These are phyloP conservation scores for Chrysochloris asiatica DNA, from an alignment of 2,113 vertebrate species.

Conservation along the genomic window DNA sequence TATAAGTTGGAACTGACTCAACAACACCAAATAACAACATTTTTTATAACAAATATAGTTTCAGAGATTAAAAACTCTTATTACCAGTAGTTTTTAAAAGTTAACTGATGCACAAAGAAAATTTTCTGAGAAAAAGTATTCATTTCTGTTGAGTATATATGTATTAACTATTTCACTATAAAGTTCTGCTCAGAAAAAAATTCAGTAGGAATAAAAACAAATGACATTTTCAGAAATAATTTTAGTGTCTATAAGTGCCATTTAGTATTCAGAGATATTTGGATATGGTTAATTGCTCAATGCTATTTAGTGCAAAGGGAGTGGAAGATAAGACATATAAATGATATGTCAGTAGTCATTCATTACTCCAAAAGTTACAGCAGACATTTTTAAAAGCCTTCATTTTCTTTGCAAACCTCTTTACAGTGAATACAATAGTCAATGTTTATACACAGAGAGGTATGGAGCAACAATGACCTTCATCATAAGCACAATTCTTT, in stretches of 20 bases:
- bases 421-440: slow-evolving; percentile 34
- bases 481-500: not conserved
- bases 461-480: not conserved
- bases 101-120: slow-evolving; percentile 33
- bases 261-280: not conserved
- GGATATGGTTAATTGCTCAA: slow-evolving; percentile 39
- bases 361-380: slow-evolving; percentile 30
- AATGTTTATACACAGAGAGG: slow-evolving; percentile 14
- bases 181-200: slow-evolving; percentile 57
- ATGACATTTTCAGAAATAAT: slow-evolving; percentile 38
- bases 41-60: too few species aligned
- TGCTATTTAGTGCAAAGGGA: slow-evolving; percentile 17
- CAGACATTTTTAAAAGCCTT: slow-evolving; percentile 49
- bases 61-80: too few species aligned
- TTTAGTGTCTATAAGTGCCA: not conserved
- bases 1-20: too few species aligned
- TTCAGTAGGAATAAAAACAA: slow-evolving; percentile 1
- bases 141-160: slow-evolving; percentile 46
- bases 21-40: too few species aligned
- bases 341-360: slow-evolving; percentile 40
- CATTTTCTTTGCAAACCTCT: slow-evolving; percentile 61
- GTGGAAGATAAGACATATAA: slow-evolving; percentile 26
- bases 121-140: slow-evolving; percentile 54
- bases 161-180: slow-evolving; percentile 48
- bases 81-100: slow-evolving; percentile 44